A percentile compares a stretch with the other conserved stretches of the same genome.
These are phyloP conservation scores for Acanthopagrus latus DNA, from an alignment of 2,797 vertebrate genomes.

Conservation along the genomic window DNA sequence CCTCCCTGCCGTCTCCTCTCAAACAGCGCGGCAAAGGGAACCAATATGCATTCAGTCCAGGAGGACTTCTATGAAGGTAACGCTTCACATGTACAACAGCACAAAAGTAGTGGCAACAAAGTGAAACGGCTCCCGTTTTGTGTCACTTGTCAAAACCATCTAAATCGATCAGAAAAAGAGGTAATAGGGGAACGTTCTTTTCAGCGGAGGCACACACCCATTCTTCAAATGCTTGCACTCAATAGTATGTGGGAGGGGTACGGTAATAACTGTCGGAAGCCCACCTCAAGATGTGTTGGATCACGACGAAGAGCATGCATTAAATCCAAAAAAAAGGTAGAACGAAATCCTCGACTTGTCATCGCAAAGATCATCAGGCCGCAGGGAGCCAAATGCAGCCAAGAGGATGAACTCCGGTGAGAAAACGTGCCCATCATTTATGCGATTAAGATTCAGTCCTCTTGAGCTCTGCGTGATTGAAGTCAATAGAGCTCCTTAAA, in stretches of 20 bases:
- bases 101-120: no score
- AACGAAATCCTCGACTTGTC: neutral
- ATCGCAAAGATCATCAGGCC: neutral
- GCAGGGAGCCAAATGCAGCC: neutral
- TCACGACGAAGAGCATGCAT: neutral
- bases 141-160: neutral
- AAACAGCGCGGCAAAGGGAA: constrained; percentile 3
- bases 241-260: no score
- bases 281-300: neutral
- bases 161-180: neutral
- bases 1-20: constrained; percentile 34
- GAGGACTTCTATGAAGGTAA: neutral
- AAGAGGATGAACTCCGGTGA: neutral
- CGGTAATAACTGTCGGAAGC: neutral
- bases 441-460: neutral
- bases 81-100: neutral
- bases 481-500: constrained; percentile 14
- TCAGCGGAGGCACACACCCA: neutral
- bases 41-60: constrained; percentile 6
- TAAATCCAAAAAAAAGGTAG: no score
- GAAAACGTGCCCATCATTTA: neutral
- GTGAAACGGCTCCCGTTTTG: neutral
- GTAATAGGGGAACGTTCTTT: neutral
- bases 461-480: neutral
- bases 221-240: no score